phyloP scores from a whole-genome alignment of 2,888 invertebrate genomes.

The Calameuta pallipes region DNA sequence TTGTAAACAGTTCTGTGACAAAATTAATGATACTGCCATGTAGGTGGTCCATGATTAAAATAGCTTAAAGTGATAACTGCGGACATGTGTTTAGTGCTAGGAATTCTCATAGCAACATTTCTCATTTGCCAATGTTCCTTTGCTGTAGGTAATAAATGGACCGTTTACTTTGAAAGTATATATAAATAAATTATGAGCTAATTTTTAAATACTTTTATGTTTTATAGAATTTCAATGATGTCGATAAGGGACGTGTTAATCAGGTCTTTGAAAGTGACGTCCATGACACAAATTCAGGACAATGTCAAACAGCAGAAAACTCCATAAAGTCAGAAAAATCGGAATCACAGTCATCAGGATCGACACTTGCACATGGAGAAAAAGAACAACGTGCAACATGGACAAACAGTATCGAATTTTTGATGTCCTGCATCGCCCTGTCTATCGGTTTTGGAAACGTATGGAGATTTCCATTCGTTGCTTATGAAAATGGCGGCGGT shows the following conservation, averaged over 20 bases:
- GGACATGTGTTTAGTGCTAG: too few relatives aligned
- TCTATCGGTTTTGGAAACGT: conserved; percentile 74
- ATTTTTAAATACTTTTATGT: neutral
- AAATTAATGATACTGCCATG: neutral
- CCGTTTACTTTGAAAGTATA: too few relatives aligned
- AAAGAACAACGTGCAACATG: conserved; percentile 61
- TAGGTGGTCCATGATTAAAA: too few relatives aligned
- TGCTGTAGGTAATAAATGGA: too few relatives aligned
- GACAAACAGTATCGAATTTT: conserved; percentile 71
- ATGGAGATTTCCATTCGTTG: conserved; percentile 74
- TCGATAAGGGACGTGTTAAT: neutral
- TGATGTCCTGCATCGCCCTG: conserved; percentile 72
- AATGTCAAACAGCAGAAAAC: neutral
- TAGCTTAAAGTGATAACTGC: too few relatives aligned
- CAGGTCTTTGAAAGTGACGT: neutral
- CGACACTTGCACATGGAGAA: neutral
- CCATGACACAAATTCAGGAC: neutral
- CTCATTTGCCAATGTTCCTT: too few relatives aligned
- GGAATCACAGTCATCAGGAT: neutral
- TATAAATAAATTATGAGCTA: neutral
- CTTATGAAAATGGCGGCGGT: conserved; percentile 74
- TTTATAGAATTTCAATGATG: neutral
- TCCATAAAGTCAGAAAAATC: neutral
- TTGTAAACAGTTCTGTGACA: neutral
- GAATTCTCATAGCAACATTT: too few relatives aligned